Evolutionary conservation across 2,888 invertebrate species (phyloP).

Genomic region (Xanthia icteritia): DNA sequence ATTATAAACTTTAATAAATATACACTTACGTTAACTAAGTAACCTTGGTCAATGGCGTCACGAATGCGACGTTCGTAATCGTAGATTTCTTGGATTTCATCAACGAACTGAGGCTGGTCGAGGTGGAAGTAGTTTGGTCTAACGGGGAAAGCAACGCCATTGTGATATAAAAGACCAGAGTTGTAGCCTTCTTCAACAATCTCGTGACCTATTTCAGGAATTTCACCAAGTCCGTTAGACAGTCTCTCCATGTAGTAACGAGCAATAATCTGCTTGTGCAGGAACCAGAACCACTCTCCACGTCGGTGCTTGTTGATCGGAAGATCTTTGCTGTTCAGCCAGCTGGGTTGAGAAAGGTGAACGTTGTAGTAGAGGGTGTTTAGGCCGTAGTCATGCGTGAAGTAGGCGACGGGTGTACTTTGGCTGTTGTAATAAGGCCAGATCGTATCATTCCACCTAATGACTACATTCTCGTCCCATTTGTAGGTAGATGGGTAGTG

Average conservation of each 20-base stretch:
- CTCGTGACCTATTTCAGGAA: slow-evolving; percentile 90
- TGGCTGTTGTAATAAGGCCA: slow-evolving; percentile 89
- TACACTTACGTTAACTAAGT: slow-evolving; percentile 82
- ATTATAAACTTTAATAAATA: neutral
- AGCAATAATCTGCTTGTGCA: slow-evolving; percentile 92
- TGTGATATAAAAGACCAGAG: slow-evolving; percentile 91
- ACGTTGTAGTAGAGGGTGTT: slow-evolving; percentile 92
- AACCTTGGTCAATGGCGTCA: slow-evolving; percentile 91
- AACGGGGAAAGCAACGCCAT: slow-evolving; percentile 92
- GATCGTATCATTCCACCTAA: slow-evolving; percentile 91
- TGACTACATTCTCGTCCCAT: slow-evolving; percentile 88
- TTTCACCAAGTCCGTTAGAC: slow-evolving; percentile 92
- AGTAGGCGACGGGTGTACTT: slow-evolving; percentile 92
- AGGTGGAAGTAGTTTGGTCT: slow-evolving; percentile 91
- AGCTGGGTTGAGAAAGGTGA: slow-evolving; percentile 91
- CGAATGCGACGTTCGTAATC: slow-evolving; percentile 90
- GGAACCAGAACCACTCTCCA: slow-evolving; percentile 91
- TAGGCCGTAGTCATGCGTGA: slow-evolving; percentile 93
- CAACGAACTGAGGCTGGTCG: slow-evolving; percentile 83
- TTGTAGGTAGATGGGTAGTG: slow-evolving; percentile 78
- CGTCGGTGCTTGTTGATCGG: slow-evolving; percentile 90
- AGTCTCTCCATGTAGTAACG: slow-evolving; percentile 94
- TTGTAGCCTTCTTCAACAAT: slow-evolving; percentile 91
- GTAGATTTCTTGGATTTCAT: slow-evolving; percentile 84
- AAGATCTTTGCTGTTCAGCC: slow-evolving; percentile 90